Base-by-base conservation (phyloP, 2,113 vertebrate genomes). In the Thryonomys swinderianus region DNA sequence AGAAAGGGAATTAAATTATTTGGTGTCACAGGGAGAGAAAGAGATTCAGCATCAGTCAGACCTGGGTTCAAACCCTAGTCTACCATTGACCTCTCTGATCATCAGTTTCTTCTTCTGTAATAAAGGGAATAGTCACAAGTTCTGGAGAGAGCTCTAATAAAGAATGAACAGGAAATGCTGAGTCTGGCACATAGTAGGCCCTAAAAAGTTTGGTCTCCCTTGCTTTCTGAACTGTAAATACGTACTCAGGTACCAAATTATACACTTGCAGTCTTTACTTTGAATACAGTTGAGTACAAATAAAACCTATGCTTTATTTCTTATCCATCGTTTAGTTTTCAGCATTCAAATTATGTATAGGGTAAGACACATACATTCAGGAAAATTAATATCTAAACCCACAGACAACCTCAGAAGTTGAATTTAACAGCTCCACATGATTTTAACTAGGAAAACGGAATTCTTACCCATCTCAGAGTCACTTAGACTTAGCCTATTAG, bases 361-460 rank as follows among this genome's bases (percentile, higher is more conserved):
- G 40, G 69, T 85, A 51, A 79, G 95, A 92, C 55, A 71, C 80
- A 21, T 80, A 57, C 64, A 16, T 82, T 66, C 64, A 32, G 66
- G 25, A 93, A 96, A 66, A 97, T 95, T 92, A 90, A 85, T 94
- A 79, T 73, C 79, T 79, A 61, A 88, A 67, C 37, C 59, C 55
- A 88, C 45, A 88, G 66, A 83, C 61, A 64, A n/a, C 51, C 55
- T 92, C 81, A 88, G 82, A 87, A 88, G 78, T 53, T 64, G 53
- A 66, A 78, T 78, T 93, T 55, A 88, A 94, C 32, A 93, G 78
- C 40, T 53, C 83, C 64, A 55, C 53, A 5, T 96, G 82, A 61
- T 81, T 93, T 90, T 90, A 81, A 79, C 25, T 37, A 91, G 76
- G 81, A 90, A 96, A 91, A 92, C 81, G 27, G 90, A 93, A 82